These are phyloP conservation scores for Sylvia borin DNA, from an alignment of 2,797 vertebrate species.

Conservation along the genomic window DNA sequence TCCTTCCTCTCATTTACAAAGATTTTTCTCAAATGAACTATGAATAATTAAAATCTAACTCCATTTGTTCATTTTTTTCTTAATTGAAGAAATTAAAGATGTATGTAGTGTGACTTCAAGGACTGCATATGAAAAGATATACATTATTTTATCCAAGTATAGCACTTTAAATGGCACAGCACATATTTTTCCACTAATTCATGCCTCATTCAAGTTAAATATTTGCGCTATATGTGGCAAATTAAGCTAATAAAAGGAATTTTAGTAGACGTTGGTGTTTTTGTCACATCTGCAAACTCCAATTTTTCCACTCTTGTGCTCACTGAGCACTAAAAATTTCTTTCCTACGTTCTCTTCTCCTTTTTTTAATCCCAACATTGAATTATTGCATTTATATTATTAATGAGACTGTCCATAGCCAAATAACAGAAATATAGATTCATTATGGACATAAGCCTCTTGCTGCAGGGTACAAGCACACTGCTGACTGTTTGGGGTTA, in stretches of 20 bases:
- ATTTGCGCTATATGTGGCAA: conserved; percentile 52
- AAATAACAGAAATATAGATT: conserved; percentile 47
- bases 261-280: conserved; percentile 33
- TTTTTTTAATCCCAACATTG: conserved; percentile 3
- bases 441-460: conserved; percentile 38
- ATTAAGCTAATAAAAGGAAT: conserved; percentile 64
- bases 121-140: conserved; percentile 74
- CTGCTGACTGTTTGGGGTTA: background rate
- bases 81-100: conserved; percentile 84
- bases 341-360: background rate
- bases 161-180: conserved; percentile 55
- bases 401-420: conserved; percentile 35
- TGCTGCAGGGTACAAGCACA: conserved; percentile 2
- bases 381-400: conserved; percentile 48
- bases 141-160: conserved; percentile 72
- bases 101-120: conserved; percentile 72
- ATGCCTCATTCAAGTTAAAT: conserved; percentile 64
- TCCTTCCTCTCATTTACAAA: conserved; percentile 77
- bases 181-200: conserved; percentile 61
- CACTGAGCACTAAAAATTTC: background rate
- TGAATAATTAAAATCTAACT: conserved; percentile 81
- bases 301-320: background rate
- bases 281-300: conserved; percentile 39
- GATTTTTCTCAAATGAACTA: conserved; percentile 81
- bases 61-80: conserved; percentile 78